Conservation (phyloP, 1,140 invertebrate species). For the Cataglyphis hispanica region DNA sequence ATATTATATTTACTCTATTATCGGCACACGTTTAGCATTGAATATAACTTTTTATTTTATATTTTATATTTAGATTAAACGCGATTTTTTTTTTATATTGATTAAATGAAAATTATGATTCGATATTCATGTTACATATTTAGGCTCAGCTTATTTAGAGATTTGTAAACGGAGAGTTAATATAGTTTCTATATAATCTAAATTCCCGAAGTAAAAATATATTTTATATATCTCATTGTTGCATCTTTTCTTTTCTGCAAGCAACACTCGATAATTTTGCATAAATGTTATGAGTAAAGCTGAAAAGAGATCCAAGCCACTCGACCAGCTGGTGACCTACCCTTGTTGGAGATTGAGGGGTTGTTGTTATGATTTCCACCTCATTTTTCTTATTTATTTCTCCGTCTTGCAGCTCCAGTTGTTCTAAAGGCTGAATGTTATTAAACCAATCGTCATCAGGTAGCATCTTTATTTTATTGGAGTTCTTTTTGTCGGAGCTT, state of each 20-base stretch:
- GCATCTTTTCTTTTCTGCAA: constrained; percentile 38
- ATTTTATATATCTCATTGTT: background rate
- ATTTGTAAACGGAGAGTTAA: background rate
- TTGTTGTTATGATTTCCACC: constrained; percentile 68
- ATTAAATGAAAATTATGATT: constrained; percentile 18
- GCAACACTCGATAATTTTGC: constrained; percentile 67
- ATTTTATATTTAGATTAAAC: background rate
- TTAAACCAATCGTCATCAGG: constrained; percentile 73
- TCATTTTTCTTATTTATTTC: constrained; percentile 54
- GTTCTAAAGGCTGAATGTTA: constrained; percentile 66
- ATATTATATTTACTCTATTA: too few relatives aligned
- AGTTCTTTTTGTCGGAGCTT: background rate
- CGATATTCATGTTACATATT: background rate
- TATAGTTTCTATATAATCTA: background rate
- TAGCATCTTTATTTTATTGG: constrained; percentile 14
- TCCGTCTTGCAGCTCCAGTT: constrained; percentile 74
- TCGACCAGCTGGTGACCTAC: constrained; percentile 75
- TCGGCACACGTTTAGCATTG: background rate
- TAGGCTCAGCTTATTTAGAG: background rate
- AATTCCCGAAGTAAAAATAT: background rate
- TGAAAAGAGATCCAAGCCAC: constrained; percentile 77
- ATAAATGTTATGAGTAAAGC: constrained; percentile 74
- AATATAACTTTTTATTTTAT: background rate
- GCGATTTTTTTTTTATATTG: constrained; percentile 3
- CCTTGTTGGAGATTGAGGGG: constrained; percentile 68